These are phyloP conservation scores for Lutjanus argentimaculatus DNA, from an alignment of 2,797 vertebrate species.

Conservation along the genomic window DNA sequence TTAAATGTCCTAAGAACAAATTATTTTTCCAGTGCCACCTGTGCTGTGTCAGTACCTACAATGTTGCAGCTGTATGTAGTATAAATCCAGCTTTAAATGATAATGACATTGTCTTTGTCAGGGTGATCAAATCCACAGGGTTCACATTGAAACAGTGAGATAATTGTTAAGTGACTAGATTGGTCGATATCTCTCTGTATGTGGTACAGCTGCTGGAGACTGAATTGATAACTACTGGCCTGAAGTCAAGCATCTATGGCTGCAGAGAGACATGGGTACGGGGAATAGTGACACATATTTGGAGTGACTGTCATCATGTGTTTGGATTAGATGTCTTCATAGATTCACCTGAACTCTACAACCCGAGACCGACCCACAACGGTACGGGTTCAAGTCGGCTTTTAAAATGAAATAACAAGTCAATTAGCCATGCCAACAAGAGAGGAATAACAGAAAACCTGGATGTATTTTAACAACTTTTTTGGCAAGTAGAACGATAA, in stretches of 20 bases:
- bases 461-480: no score
- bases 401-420: no score
- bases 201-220: background rate
- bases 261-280: background rate
- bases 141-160: background rate
- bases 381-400: no score
- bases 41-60: background rate
- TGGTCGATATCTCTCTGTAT: background rate
- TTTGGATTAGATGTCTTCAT: constrained; percentile 4
- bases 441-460: no score
- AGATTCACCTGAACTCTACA: no score
- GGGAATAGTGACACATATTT: constrained; percentile 21
- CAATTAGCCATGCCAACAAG: no score
- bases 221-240: background rate
- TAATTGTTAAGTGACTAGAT: background rate
- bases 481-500: no score
- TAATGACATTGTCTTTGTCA: background rate
- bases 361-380: no score
- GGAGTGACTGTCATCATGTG: constrained; percentile 27
- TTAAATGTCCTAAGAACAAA: background rate
- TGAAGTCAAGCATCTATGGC: background rate
- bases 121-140: no score
- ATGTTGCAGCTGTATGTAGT: background rate
- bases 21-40: background rate
- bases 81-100: background rate